Base-by-base conservation (phyloP, 2,113 vertebrate species). In the Willisornis vidua region DNA sequence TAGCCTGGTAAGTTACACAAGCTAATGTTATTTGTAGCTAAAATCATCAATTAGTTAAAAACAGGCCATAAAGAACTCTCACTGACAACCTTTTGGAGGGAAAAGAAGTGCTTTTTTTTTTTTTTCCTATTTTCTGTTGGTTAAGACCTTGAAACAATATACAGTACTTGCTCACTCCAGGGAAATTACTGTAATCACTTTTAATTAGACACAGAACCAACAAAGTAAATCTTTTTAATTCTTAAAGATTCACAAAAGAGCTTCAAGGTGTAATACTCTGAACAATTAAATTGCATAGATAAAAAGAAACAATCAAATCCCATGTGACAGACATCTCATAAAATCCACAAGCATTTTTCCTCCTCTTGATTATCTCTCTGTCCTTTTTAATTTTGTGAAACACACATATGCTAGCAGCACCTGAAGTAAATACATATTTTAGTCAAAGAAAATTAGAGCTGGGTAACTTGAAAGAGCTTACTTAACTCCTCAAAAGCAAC, bases 1-100 rank as follows among this genome's bases (percentile, higher is more conserved):
- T 93, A 98, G 95, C 80, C 96, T 98, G 98, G 99, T 99, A 98
- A 97, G 97, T 96, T 85, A 52, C 43, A n/a, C 13, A 37, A 91
- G 7, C 5, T 33, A 91, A 8, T 67, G 19, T 24, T 79, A 65
- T 77, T 90, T 79, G 39, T 73, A 18, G 48, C 66, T 91, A 82
- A 95, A 96, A 76, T 59, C 45, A 52, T 17, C 7, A 6, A 72
- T 67, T 37, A 55, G 45, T 52, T 77, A 51, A 73, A 93, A 73
- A 35, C 7, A 68, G 24, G 14, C 31, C 17, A 16, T 43, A 79
- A 49, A 33, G 45, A 85, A 41, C 58, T 81, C 12, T 41, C 8
- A 39, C 3, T 17, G 23, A 54, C 48, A 46, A 16, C 6, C 5
- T 67, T 85, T n/a, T 26, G 14, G 16, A 7, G 12, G 19, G 43